These are phyloP conservation scores for Sminthopsis crassicaudata DNA, from an alignment of 2,113 vertebrate genomes.

Conservation along the genomic window DNA sequence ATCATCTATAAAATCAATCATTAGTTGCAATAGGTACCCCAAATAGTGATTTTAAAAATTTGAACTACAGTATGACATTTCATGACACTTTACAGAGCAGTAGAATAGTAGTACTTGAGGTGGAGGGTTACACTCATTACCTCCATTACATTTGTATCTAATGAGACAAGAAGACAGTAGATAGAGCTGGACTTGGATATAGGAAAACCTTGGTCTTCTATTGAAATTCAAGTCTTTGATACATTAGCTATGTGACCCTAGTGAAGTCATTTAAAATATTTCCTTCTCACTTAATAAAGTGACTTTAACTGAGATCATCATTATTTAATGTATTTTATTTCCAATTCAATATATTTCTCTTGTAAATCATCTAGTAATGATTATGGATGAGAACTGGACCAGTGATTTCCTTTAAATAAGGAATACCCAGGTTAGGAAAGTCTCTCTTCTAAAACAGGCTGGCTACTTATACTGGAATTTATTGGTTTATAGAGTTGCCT, in stretches of 20 bases:
- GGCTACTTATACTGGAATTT: not conserved
- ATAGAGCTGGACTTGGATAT: not conserved
- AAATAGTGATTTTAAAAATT: slow-evolving; percentile 5
- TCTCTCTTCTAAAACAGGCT: not conserved
- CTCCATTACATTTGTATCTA: not conserved
- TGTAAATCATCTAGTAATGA: not conserved
- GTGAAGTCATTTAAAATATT: not conserved
- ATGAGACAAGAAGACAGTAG: not conserved
- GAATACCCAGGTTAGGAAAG: not conserved
- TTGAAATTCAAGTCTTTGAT: not conserved
- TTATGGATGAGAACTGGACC: not conserved
- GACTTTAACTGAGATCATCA: not conserved
- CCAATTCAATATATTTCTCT: not conserved
- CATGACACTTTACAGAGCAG: not conserved
- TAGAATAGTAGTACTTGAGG: not conserved
- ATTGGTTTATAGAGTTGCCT: not conserved
- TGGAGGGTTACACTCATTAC: not conserved
- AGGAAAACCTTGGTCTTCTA: not conserved
- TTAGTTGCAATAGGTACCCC: not conserved
- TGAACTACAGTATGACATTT: not conserved
- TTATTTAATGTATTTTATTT: not conserved
- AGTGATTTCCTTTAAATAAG: not conserved
- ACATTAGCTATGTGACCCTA: not conserved
- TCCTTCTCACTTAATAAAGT: not conserved
- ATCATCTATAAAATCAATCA: not conserved